Conservation (phyloP, 2,888 invertebrate species). For the Himalopsyche anomala region DNA sequence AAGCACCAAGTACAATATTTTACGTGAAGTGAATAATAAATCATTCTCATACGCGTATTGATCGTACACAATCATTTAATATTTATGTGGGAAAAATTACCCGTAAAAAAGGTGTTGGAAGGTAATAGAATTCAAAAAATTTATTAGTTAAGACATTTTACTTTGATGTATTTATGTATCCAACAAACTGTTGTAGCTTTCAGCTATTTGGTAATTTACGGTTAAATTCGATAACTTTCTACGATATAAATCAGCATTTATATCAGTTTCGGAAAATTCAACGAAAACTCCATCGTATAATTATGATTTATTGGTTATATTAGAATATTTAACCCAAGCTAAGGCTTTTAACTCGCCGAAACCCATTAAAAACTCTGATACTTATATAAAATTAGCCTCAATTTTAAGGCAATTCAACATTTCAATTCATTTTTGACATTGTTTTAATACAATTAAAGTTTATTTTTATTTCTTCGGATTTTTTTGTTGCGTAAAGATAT, state of each 20-base stretch:
- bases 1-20: constrained; percentile 20
- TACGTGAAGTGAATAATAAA: constrained; percentile 41
- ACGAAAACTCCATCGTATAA: neutral
- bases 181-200: neutral
- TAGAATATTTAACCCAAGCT: neutral
- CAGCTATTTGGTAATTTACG: neutral
- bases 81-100: constrained; percentile 4
- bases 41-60: neutral
- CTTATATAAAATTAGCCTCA: no score
- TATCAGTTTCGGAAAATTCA: neutral
- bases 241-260: constrained; percentile 19
- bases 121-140: constrained; percentile 1
- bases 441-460: no score
- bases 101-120: neutral
- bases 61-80: neutral
- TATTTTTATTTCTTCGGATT: no score
- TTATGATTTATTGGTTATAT: neutral
- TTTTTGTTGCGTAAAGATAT: no score
- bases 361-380: no score
- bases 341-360: no score
- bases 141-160: constrained; percentile 12
- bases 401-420: no score
- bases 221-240: neutral
- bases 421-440: no score
- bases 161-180: constrained; percentile 6